A percentile compares a stretch with the other conserved stretches of the same genome.
Evolutionary conservation across 2,888 invertebrate species (phyloP).

Genomic region (Synanthedon myopaeformis): DNA sequence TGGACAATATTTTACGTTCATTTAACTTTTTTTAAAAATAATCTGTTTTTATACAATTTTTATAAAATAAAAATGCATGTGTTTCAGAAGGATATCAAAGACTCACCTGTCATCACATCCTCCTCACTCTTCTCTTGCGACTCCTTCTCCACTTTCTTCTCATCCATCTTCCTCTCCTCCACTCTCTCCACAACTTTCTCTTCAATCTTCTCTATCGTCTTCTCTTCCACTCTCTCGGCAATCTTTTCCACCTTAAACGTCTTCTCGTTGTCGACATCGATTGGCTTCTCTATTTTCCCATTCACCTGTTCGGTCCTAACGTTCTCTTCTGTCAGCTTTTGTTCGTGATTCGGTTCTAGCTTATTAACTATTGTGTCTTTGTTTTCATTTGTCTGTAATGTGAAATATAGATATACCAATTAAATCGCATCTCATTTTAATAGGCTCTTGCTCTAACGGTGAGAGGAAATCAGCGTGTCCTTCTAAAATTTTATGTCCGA

Average conservation of each 20-base stretch:
- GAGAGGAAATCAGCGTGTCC: too few species aligned
- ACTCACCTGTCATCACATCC: conserved; percentile 70
- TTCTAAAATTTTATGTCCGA: too few species aligned
- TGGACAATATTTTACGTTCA: background rate
- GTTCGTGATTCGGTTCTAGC: conserved; percentile 37
- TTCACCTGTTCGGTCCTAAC: conserved; percentile 17
- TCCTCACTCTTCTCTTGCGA: conserved; percentile 60
- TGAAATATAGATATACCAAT: background rate
- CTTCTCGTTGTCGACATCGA: conserved; percentile 21
- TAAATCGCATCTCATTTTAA: conserved; percentile 9
- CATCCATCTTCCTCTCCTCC: conserved; percentile 16
- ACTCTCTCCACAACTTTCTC: conserved; percentile 25
- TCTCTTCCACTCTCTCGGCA: conserved; percentile 25
- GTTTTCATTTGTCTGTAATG: conserved; percentile 40
- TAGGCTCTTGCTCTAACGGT: too few species aligned
- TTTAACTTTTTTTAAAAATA: too few species aligned
- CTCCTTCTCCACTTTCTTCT: conserved; percentile 26
- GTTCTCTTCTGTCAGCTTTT: conserved; percentile 16
- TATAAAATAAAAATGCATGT: too few species aligned
- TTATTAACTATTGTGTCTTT: conserved; percentile 36
- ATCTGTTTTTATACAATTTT: too few species aligned
- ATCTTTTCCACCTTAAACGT: conserved; percentile 11
- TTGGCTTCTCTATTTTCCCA: conserved; percentile 9
- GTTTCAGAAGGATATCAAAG: too few species aligned
- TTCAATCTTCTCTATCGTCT: conserved; percentile 25